These are phyloP conservation scores for Melanotaenia boesemani DNA, from an alignment of 2,797 vertebrate genomes.

Conservation along the genomic window DNA sequence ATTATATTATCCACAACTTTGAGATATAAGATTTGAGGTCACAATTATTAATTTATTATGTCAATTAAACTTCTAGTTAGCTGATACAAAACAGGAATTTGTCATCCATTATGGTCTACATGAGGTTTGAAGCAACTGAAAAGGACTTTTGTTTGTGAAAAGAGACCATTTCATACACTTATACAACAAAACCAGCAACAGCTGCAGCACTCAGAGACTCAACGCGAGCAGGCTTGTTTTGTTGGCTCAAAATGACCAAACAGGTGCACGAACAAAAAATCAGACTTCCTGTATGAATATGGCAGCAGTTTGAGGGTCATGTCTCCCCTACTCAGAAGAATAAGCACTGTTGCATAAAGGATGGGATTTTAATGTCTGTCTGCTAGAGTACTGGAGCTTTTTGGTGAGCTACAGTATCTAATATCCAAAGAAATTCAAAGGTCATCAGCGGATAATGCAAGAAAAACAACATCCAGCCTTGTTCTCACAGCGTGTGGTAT, in stretches of 20 bases:
- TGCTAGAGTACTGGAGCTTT: neutral
- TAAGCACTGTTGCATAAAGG: conserved; percentile 16
- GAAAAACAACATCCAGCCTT: conserved; percentile 15
- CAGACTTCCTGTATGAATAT: conserved; percentile 5
- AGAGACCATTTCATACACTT: conserved; percentile 16
- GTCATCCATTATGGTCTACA: neutral
- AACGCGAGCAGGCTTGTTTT: conserved; percentile 21
- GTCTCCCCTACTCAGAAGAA: conserved; percentile 3
- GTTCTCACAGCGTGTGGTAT: neutral
- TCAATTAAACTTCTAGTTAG: too few species aligned
- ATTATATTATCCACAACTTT: too few species aligned
- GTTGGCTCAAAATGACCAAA: conserved; percentile 24
- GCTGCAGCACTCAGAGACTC: conserved; percentile 22
- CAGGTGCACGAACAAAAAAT: conserved; percentile 33
- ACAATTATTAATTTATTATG: too few species aligned
- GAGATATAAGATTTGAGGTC: too few species aligned
- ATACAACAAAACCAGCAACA: conserved; percentile 27
- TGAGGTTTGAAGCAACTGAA: conserved; percentile 8
- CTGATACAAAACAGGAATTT: neutral
- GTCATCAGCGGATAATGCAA: conserved; percentile 15
- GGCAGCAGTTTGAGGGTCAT: conserved; percentile 4
- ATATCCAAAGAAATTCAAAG: conserved; percentile 30
- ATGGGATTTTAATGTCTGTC: conserved; percentile 19
- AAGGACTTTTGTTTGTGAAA: conserved; percentile 22
- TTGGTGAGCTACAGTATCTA: conserved; percentile 15